Base-by-base conservation (phyloP, 2,113 vertebrate species). In the Psittacula cyanocephala region DNA sequence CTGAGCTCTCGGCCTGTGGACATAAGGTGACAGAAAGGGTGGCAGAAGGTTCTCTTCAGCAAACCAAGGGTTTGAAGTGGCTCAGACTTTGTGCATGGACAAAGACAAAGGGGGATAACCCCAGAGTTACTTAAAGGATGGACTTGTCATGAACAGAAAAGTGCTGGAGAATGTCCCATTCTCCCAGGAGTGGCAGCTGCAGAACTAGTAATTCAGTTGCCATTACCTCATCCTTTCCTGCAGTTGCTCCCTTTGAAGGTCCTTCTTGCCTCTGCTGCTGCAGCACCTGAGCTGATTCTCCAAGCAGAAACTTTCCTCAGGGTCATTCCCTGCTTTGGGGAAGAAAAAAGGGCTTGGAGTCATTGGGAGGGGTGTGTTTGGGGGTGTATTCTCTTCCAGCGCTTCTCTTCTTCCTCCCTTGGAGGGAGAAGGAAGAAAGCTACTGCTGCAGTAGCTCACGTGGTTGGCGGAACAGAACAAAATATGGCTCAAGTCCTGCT, bases 201-300 rank as follows among this genome's bases (percentile, higher is more conserved):
- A 96, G 57, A 94, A 82, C 67, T 55, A 72, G 1, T 35, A 82
- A 31, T 92, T 93, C 86, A 79, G 93, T 81, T 93, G 95, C 90
- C 93, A 86, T 89, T 94, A 93, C 95, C 92, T 96, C 90, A 86
- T 74, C 64, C 60, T 81, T 67, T 62, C 72, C 91, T 94, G 69
- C 72, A 88, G 77, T 52, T 62, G 69, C 39, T 89, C 57, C 69
- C 18, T 95, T 85, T 85, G 91, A 89, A 95, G 91, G 86, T 92
- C 75, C 71, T 87, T 50, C 70, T 77, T 90, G 70, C 55, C 91
- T 81, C 63, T 81, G 68, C 67, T 92, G 63, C 65, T 69, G 87
- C 75, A 93, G 75, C 52, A 95, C 59, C 88, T 83, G 65, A 91
- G 72, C 78, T 87, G 64, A 93, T 52, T 87, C 74, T 89, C 83